phyloP scores from a whole-genome alignment of 2,888 invertebrate species.

The Dermolepida albohirtum region DNA sequence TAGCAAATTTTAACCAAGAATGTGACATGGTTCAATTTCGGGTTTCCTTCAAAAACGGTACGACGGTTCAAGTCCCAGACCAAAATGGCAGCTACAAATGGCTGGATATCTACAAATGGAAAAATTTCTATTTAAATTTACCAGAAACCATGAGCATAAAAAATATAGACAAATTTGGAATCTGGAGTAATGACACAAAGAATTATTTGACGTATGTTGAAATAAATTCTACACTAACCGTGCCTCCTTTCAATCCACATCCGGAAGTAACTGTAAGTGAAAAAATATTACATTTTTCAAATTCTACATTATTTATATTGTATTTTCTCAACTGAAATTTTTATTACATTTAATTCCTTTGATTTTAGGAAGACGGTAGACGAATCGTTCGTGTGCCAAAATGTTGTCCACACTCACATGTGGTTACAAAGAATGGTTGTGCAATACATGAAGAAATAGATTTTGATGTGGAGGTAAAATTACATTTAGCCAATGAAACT shows the following conservation, averaged over 20 bases:
- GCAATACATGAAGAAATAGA: conserved; percentile 5
- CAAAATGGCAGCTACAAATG: conserved; percentile 18
- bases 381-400: conserved; percentile 52
- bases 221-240: conserved; percentile 10
- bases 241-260: conserved; percentile 15
- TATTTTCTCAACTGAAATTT: too few relatives aligned
- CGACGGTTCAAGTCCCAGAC: conserved; percentile 10
- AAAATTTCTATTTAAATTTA: conserved; percentile 27
- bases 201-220: not conserved
- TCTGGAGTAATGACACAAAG: conserved; percentile 13
- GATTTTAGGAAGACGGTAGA: conserved; percentile 47
- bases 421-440: conserved; percentile 46
- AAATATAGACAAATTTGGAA: conserved; percentile 27
- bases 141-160: conserved; percentile 13
- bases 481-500: conserved; percentile 51
- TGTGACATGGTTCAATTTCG: not conserved
- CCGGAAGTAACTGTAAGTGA: conserved; percentile 38
- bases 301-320: too few relatives aligned
- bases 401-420: conserved; percentile 50
- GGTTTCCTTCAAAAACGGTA: conserved; percentile 11
- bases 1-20: conserved; percentile 29
- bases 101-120: conserved; percentile 12
- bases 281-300: not conserved
- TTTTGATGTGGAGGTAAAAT: conserved; percentile 45
- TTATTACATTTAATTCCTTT: not conserved